Evolutionary conservation across 2,113 vertebrate genomes (phyloP).

Genomic region (Colinus virginianus): DNA sequence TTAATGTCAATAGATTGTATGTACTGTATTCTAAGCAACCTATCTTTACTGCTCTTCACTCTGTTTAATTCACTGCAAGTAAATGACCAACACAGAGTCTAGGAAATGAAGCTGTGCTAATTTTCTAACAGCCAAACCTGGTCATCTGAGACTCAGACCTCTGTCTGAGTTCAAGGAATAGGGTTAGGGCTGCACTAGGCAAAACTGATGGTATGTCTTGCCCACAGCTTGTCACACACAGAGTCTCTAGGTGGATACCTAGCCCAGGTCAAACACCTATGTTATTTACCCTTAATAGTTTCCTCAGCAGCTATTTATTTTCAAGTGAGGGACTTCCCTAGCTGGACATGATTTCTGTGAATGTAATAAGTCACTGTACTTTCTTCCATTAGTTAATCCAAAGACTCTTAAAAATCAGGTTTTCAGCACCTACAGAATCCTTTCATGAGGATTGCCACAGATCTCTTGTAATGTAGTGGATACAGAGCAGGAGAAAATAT

Average conservation of each 20-base stretch:
- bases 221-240: neutral
- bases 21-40: neutral
- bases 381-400: neutral
- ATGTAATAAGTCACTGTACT: neutral
- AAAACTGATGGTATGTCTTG: neutral
- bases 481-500: neutral
- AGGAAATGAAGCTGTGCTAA: neutral
- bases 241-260: neutral
- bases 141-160: neutral
- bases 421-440: neutral
- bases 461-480: neutral
- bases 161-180: neutral
- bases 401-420: neutral
- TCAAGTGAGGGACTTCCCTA: neutral
- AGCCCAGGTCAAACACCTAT: neutral
- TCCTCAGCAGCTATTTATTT: neutral
- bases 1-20: neutral
- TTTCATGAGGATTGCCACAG: neutral
- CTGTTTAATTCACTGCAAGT: neutral
- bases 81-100: neutral
- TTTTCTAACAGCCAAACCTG: neutral
- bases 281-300: neutral
- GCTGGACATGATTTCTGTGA: neutral
- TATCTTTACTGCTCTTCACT: neutral
- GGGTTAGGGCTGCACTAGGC: neutral